A percentile compares a stretch with the other conserved stretches of the same genome.
phyloP scores from a whole-genome alignment of 2,888 invertebrate species.

The Hoplodrina blanda region DNA sequence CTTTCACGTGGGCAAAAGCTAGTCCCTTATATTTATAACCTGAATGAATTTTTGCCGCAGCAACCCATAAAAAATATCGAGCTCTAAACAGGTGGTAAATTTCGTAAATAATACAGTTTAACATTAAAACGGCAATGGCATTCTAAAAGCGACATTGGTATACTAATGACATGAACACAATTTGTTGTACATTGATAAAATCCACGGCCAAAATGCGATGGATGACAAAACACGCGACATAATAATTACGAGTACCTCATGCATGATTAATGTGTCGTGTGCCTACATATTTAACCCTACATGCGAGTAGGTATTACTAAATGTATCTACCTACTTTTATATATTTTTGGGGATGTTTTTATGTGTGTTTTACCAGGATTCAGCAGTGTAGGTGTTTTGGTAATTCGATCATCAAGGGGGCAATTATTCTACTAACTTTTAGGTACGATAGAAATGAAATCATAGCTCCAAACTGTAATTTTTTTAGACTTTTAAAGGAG shows the following conservation, averaged over 20 bases:
- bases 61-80: conserved; percentile 6
- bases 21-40: conserved; percentile 13
- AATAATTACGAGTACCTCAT: conserved; percentile 81
- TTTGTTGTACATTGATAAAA: conserved; percentile 81
- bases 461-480: no score
- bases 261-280: conserved; percentile 72
- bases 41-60: background rate
- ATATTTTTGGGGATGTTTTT: background rate
- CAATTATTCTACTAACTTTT: no score
- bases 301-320: conserved; percentile 41
- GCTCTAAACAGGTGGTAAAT: conserved; percentile 39
- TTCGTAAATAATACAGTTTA: conserved; percentile 39
- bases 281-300: conserved; percentile 62
- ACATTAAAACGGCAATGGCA: conserved; percentile 44
- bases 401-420: background rate
- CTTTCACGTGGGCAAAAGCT: no score
- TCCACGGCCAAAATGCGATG: conserved; percentile 76
- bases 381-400: background rate
- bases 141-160: conserved; percentile 63
- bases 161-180: conserved; percentile 72
- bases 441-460: no score
- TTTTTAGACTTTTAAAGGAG: no score
- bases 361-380: background rate
- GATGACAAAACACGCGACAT: conserved; percentile 84
- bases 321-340: background rate